Conservation (phyloP, 2,888 invertebrate species). For the Cheilosia urbana region DNA sequence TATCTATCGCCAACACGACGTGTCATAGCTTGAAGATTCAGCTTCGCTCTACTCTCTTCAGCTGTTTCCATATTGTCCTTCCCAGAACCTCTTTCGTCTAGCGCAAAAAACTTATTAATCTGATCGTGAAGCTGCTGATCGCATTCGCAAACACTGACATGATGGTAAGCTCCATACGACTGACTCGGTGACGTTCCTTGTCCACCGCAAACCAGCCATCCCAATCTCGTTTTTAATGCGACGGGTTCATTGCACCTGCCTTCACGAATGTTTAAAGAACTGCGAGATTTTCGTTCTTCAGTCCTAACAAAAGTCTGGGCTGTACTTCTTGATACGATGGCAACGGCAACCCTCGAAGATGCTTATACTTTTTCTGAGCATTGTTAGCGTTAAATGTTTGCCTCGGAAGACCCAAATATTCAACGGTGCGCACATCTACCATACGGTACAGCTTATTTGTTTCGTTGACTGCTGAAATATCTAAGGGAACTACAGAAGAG, state of each 20-base stretch:
- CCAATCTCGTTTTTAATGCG: background rate
- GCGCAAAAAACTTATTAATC: background rate
- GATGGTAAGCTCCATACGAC: background rate
- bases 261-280: background rate
- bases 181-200: too few relatives aligned
- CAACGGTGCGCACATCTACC: too few relatives aligned
- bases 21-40: too few relatives aligned
- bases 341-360: background rate
- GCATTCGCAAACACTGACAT: background rate
- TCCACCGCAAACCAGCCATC: background rate
- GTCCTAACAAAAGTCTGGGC: background rate
- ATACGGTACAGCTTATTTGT: too few relatives aligned
- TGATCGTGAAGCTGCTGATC: background rate
- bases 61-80: background rate
- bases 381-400: too few relatives aligned
- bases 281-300: constrained; percentile 1
- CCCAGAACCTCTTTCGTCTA: background rate
- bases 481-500: background rate
- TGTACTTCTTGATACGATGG: background rate
- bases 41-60: too few relatives aligned
- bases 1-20: too few relatives aligned
- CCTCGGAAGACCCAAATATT: too few relatives aligned
- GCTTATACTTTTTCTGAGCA: too few relatives aligned
- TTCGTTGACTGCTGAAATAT: background rate
- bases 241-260: background rate